These are phyloP conservation scores for Polyodon spathula DNA, from an alignment of 2,113 vertebrate genomes.

Conservation along the genomic window DNA sequence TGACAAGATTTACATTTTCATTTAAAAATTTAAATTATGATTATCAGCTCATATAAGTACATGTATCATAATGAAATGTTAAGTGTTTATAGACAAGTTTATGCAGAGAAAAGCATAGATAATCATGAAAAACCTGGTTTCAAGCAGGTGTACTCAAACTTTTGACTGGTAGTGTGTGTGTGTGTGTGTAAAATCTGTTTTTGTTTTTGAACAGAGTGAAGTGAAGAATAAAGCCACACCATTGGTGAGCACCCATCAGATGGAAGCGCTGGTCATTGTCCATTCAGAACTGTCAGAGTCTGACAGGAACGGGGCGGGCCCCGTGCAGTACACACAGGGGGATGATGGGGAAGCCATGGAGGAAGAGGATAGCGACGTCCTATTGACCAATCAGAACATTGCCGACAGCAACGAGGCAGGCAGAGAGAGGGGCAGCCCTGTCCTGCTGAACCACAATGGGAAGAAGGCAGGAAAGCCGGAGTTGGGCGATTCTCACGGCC, in stretches of 20 bases:
- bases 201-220: constrained; percentile 30
- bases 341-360: neutral
- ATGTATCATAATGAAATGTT: no score
- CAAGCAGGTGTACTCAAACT: no score
- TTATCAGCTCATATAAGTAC: no score
- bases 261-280: constrained; percentile 91
- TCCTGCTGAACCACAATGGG: neutral
- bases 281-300: constrained; percentile 82
- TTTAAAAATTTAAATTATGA: no score
- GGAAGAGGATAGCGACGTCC: constrained; percentile 24
- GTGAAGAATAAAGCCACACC: constrained; percentile 45
- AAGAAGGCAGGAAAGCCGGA: constrained; percentile 20
- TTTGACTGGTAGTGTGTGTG: no score
- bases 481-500: constrained; percentile 28
- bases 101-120: no score
- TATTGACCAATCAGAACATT: constrained; percentile 23
- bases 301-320: constrained; percentile 36
- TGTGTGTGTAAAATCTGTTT: neutral
- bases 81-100: no score
- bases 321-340: neutral
- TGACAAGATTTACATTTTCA: no score
- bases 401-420: constrained; percentile 28
- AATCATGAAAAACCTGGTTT: no score
- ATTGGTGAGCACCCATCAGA: constrained; percentile 63
- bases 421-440: constrained; percentile 19